Base-by-base conservation (phyloP, 2,113 vertebrate species). In the Sinocyclocheilus maitianheensis region DNA sequence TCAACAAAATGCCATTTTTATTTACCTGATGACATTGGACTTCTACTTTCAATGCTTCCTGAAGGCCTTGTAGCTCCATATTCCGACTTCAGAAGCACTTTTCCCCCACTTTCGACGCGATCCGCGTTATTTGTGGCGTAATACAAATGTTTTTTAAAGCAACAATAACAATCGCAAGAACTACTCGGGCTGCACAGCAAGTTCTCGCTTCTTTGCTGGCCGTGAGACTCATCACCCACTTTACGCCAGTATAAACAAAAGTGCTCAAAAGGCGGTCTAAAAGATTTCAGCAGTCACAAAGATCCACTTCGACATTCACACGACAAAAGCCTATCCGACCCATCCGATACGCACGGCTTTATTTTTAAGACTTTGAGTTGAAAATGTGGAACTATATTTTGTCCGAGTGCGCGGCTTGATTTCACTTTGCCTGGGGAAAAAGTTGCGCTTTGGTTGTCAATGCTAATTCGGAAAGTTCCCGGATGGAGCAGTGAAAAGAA, bases 1-100 rank as follows among this genome's bases (percentile, higher is more conserved):
- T 90, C 76, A 92, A 92, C 87, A 91, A 94, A 93, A 94, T 90
- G 93, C 91, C 91, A 92, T 92, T 92, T 94, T 92, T 90, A 77
- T 89, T 96, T 98, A 98, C 97, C 98, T 99, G 97, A 91, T 95
- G 97, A 94, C 97, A 96, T 86, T 96, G 96, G 94, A 97, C 94
- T 92, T 97, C 96, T 93, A 96, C 95, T 94, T 96, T 95, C 91
- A 97, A 90, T 94, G 97, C 96, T 96, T 97, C 97, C 90, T 95
- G 96, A 88, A 96, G 96, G 96, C 97, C 95, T 92, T 96, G 97
- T 91, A 98, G 94, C 95, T 98, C 97, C 98, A 98, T 99, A 91
- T 92, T 96, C 88, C 91, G 91, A 94, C 94, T 96, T 92, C 92
- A 92, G 92, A 92, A 92, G 89, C 95, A 98, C 97, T 99, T 98